Conservation (phyloP, 2,888 invertebrate genomes). For the Osedax fenrisi region DNA sequence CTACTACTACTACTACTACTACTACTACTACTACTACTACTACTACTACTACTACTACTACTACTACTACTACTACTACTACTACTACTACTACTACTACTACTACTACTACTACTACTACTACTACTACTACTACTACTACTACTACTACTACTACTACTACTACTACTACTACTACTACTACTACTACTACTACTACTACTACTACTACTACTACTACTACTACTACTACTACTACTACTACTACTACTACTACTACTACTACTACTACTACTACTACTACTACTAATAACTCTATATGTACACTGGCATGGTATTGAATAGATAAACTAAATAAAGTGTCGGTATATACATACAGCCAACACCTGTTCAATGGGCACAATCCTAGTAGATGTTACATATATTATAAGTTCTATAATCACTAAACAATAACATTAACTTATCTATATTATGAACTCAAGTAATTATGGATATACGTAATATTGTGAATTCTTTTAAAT, state of each 20-base stretch:
- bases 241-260: background rate
- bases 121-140: background rate
- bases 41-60: background rate
- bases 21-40: background rate
- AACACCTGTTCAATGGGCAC: no score
- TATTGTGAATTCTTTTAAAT: no score
- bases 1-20: background rate
- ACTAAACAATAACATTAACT: no score
- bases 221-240: background rate
- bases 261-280: background rate
- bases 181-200: background rate
- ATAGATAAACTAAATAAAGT: no score
- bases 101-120: background rate
- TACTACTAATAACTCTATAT: background rate
- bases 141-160: background rate
- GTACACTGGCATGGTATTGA: background rate
- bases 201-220: background rate
- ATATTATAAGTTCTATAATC: no score
- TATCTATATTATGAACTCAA: no score
- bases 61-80: background rate
- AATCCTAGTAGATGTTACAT: no score
- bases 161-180: background rate
- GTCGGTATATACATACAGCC: no score
- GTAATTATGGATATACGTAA: no score
- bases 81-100: background rate